phyloP scores from a whole-genome alignment of 92 coral and sea anemone genomes.

The Isaurus tuberculatus region DNA sequence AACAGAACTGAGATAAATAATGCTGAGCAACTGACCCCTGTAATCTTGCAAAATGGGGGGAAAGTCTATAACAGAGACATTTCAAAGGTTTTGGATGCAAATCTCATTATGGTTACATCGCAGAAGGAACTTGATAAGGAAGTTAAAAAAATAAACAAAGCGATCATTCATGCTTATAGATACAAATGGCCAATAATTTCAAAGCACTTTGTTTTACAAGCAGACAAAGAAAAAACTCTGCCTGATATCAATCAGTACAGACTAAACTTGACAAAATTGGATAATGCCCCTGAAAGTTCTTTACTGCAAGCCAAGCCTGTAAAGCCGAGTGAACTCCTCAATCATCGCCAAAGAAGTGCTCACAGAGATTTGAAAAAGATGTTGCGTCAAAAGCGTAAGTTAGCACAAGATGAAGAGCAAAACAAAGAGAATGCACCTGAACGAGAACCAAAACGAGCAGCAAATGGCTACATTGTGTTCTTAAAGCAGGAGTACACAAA shows the following conservation, averaged over 20 bases:
- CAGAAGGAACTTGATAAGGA: slow-evolving; percentile 57
- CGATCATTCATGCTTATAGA: slow-evolving; percentile 44
- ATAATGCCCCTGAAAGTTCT: slow-evolving; percentile 38
- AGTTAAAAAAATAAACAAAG: slow-evolving; percentile 40
- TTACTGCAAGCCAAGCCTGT: slow-evolving; percentile 35
- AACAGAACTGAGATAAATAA: slow-evolving; percentile 40
- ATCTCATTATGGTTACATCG: slow-evolving; percentile 41
- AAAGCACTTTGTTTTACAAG: slow-evolving; percentile 46
- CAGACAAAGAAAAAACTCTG: slow-evolving; percentile 41
- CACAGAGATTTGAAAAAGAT: slow-evolving; percentile 46
- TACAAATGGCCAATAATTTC: slow-evolving; percentile 54
- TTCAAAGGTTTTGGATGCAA: slow-evolving; percentile 45
- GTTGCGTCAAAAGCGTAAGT: slow-evolving; percentile 41
- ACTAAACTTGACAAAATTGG: slow-evolving; percentile 35
- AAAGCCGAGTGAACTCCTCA: slow-evolving; percentile 41
- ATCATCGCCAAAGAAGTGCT: slow-evolving; percentile 25
- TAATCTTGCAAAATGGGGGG: slow-evolving; percentile 46
- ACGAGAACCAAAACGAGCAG: slow-evolving; percentile 48
- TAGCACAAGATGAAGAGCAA: slow-evolving; percentile 31
- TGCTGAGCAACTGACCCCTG: slow-evolving; percentile 34
- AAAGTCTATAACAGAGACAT: slow-evolving; percentile 44
- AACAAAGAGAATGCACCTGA: slow-evolving; percentile 26
- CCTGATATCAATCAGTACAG: slow-evolving; percentile 36
- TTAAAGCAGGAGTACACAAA: slow-evolving; percentile 21
- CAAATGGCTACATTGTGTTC: slow-evolving; percentile 47